A percentile compares a stretch with the other conserved stretches of the same genome.
These are phyloP conservation scores for Burhinus bistriatus DNA, from an alignment of 2,113 vertebrate species.

Conservation along the genomic window DNA sequence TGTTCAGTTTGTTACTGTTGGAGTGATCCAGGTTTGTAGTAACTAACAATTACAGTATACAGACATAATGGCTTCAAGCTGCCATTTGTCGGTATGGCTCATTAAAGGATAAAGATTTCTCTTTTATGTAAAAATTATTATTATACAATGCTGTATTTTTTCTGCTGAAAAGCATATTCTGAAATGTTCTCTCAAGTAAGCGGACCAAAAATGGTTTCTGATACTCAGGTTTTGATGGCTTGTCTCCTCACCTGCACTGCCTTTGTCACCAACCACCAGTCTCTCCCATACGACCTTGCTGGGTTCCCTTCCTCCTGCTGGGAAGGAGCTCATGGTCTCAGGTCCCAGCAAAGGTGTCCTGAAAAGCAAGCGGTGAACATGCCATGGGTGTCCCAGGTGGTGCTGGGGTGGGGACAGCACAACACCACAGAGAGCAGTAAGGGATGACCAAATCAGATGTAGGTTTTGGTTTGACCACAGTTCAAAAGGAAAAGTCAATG, in stretches of 20 bases:
- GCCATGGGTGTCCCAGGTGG: not conserved
- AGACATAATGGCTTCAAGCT: not conserved
- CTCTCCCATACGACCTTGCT: rapidly evolving
- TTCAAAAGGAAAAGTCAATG: not conserved
- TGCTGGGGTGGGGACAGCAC: not conserved
- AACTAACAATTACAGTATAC: not conserved
- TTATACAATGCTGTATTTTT: not conserved
- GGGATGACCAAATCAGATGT: not conserved
- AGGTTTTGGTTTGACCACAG: rapidly evolving
- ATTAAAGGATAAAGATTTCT: constrained; percentile 18
- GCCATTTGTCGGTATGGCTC: not conserved
- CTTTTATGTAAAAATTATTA: not conserved
- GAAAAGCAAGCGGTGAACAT: not conserved
- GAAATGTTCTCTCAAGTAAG: not conserved
- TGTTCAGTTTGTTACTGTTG: not conserved
- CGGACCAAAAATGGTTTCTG: not conserved
- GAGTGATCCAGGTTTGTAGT: not conserved
- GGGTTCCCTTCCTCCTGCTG: not conserved
- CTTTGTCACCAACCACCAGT: not conserved
- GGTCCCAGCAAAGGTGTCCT: not conserved
- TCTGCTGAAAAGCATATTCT: not conserved
- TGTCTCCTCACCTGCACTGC: not conserved
- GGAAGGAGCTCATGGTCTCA: not conserved
- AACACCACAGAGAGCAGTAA: not conserved
- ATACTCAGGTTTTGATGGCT: not conserved